Base-by-base conservation (phyloP, 2,888 invertebrate species). In the Sphecodes monilicornis region DNA sequence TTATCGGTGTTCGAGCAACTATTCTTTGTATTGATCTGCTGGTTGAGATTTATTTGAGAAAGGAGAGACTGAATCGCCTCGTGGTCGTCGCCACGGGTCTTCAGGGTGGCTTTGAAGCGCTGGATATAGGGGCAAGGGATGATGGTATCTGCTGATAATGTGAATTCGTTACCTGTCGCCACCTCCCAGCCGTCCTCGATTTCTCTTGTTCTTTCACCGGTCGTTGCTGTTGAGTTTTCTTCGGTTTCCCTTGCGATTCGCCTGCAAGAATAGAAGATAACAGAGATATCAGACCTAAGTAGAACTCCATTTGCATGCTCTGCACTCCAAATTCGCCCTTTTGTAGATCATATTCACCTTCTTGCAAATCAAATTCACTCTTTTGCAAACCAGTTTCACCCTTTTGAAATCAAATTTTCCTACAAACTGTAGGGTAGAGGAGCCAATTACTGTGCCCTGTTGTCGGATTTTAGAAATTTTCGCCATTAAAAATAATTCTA, bases 91-190 rank as follows among this genome's bases (percentile, higher is more conserved):
- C 41, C 82, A 79, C 66, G 68, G 72, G 72, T 74, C 78, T 75
- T 74, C 81, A 72, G 36, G n/a, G 50, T 16, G 50, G 50, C 54
- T 80, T 66, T 85, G 64, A 71, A 76, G 69, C 69, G 78, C 68
- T 81, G 70, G 41, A 41, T 68, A 86, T 77, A 43, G 26, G 73
- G 32, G 29, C 22, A 39, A 77, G 73, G 77, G 70, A 50, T 68
- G 76, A 68, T 78, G 73, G 73, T 66, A 57, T 75, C 60, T 80
- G 80, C 82, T 68, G 75, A 76, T 84, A 81, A 86, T 82, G 72
- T 78, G 72, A n/a, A 50, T 66, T 84, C 32, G 82, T 92, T 93
- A 94, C 94, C 94, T 93, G 91, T 88, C 68, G 91, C 93, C 71
- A 91, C 84, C 87, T 92, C 89, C 94, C 94, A 94, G 50, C 91